Evolutionary conservation across 2,797 vertebrate species (phyloP).

Genomic region (Spheniscus humboldti): DNA sequence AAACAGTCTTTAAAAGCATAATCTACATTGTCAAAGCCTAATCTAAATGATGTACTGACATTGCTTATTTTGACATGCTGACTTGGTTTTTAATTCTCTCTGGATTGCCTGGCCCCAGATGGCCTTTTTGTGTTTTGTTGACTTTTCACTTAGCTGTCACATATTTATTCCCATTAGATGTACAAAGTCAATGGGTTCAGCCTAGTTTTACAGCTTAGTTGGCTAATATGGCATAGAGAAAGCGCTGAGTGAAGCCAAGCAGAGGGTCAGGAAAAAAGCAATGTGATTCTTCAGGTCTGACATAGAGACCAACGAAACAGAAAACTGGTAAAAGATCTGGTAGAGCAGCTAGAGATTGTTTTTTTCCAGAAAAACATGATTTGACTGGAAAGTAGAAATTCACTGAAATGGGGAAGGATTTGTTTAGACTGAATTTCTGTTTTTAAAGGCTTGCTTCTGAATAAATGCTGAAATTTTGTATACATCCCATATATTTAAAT

Average conservation of each 20-base stretch:
- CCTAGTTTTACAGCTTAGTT: conserved; percentile 25
- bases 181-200: conserved; percentile 31
- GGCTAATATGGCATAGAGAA: neutral
- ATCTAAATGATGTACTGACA: conserved; percentile 52
- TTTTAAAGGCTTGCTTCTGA: neutral
- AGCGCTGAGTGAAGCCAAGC: neutral
- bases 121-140: conserved; percentile 49
- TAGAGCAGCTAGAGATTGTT: neutral
- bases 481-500: neutral
- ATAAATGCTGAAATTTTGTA: neutral
- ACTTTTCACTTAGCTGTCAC: conserved; percentile 53
- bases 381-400: neutral
- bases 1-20: conserved; percentile 59
- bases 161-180: conserved; percentile 55
- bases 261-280: neutral
- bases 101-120: conserved; percentile 32
- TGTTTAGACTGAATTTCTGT: neutral
- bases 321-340: neutral
- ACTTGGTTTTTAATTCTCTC: conserved; percentile 33
- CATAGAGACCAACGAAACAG: neutral
- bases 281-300: neutral
- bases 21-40: conserved; percentile 37
- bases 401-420: neutral
- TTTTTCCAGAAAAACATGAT: neutral
- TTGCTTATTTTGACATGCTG: conserved; percentile 37